Conservation (phyloP, 2,888 invertebrate species). For the Nomada fabriciana region DNA sequence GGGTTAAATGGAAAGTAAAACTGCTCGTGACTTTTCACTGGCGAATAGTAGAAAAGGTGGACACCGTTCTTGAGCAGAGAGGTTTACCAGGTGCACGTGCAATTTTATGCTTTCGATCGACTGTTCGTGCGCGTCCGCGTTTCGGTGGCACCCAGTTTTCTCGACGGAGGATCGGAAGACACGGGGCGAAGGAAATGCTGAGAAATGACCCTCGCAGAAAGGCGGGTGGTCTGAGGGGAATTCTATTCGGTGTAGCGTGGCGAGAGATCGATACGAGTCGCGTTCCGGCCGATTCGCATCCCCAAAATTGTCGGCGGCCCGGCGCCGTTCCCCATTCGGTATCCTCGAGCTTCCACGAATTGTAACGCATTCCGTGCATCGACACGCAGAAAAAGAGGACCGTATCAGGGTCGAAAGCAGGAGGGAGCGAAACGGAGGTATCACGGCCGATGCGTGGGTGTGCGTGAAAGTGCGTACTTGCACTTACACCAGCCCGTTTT, state of each 20-base stretch:
- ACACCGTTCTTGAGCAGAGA: no score
- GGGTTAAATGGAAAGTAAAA: constrained; percentile 1
- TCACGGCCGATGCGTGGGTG: constrained; percentile 25
- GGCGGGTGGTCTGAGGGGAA: constrained; percentile 23
- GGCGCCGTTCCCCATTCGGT: constrained; percentile 56
- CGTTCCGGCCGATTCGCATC: constrained; percentile 34
- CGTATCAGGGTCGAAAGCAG: background rate
- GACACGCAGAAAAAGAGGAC: constrained; percentile 26
- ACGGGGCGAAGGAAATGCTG: background rate
- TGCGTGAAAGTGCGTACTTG: constrained; percentile 48
- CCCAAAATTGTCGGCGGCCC: constrained; percentile 45
- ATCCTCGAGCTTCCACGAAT: constrained; percentile 50
- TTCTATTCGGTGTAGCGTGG: background rate
- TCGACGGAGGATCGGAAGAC: background rate
- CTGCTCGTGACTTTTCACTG: background rate
- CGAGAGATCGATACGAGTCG: constrained; percentile 59
- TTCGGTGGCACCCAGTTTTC: background rate
- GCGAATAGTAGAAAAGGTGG: no score
- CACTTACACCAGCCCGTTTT: constrained; percentile 69
- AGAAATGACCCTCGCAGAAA: background rate
- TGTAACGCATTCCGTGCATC: constrained; percentile 51
- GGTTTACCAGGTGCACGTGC: no score
- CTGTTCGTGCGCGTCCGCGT: background rate
- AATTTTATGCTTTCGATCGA: background rate
- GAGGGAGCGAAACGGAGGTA: constrained; percentile 27